These are phyloP conservation scores for Vanessa cardui DNA, from an alignment of 2,888 invertebrate genomes.

Conservation along the genomic window DNA sequence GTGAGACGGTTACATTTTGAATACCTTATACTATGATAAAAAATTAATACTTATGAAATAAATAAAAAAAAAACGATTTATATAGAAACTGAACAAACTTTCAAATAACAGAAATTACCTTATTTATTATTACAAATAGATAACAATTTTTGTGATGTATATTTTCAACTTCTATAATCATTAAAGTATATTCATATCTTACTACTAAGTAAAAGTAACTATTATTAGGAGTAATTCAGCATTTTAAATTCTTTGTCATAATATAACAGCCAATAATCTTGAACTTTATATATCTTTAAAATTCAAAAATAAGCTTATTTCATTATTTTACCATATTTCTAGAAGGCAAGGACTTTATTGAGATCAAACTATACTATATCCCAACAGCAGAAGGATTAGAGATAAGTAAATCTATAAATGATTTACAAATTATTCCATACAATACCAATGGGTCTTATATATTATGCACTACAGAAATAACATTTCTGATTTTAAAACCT, in stretches of 20 bases:
- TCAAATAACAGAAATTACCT: too few species aligned
- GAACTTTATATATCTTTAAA: background rate
- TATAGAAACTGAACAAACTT: too few species aligned
- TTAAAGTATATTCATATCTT: background rate
- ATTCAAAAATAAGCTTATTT: background rate
- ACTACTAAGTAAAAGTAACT: background rate
- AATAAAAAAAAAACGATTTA: background rate
- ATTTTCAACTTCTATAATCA: constrained; percentile 3
- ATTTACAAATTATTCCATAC: too few species aligned
- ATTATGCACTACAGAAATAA: too few species aligned
- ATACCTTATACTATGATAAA: background rate
- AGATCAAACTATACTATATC: too few species aligned
- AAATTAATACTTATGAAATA: background rate
- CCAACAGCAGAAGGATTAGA: too few species aligned
- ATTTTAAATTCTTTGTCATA: background rate
- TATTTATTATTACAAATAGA: background rate
- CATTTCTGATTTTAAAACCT: too few species aligned
- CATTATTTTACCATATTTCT: background rate
- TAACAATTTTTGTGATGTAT: constrained; percentile 5
- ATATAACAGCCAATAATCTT: constrained; percentile 9
- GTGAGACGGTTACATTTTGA: constrained; percentile 9
- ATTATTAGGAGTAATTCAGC: background rate
- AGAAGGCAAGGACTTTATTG: background rate
- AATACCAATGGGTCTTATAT: too few species aligned
- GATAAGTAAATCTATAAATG: too few species aligned